These are phyloP conservation scores for Pseudomyrmex pallidus DNA, from an alignment of 1,140 invertebrate species.

Conservation along the genomic window DNA sequence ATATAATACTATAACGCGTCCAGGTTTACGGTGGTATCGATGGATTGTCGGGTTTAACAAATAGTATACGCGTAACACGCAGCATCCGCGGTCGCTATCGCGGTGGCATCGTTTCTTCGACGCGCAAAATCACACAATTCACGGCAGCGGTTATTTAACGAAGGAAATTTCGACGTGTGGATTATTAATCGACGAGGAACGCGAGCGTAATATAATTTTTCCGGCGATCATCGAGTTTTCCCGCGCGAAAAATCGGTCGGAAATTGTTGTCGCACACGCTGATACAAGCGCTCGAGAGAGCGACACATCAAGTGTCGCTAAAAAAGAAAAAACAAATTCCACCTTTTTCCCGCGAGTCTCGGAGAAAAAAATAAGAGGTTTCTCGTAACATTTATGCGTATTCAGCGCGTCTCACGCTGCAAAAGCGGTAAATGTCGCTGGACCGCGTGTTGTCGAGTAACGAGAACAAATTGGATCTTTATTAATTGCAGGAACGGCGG, in stretches of 20 bases:
- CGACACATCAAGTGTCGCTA: no score
- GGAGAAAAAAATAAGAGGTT: conserved; percentile 4
- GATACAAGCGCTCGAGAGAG: no score
- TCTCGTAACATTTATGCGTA: conserved; percentile 40
- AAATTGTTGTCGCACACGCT: background rate
- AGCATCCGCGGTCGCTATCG: background rate
- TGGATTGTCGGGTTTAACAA: conserved; percentile 14
- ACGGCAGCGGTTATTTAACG: background rate
- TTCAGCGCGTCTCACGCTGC: conserved; percentile 33
- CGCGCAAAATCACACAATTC: conserved; percentile 17
- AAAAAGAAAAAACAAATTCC: no score
- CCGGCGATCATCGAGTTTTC: background rate
- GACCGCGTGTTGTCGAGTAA: conserved; percentile 61
- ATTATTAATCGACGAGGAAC: background rate
- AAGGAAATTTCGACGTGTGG: background rate
- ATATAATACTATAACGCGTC: background rate
- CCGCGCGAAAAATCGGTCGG: background rate
- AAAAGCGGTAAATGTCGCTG: conserved; percentile 58
- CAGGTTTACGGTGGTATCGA: conserved; percentile 15
- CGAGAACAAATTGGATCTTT: conserved; percentile 76
- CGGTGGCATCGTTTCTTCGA: background rate
- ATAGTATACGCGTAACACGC: background rate
- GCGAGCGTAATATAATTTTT: background rate
- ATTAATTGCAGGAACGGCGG: conserved; percentile 68
- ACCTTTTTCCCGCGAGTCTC: background rate